Conservation (phyloP, 2,888 invertebrate species). For the Cephus nigrinus region DNA sequence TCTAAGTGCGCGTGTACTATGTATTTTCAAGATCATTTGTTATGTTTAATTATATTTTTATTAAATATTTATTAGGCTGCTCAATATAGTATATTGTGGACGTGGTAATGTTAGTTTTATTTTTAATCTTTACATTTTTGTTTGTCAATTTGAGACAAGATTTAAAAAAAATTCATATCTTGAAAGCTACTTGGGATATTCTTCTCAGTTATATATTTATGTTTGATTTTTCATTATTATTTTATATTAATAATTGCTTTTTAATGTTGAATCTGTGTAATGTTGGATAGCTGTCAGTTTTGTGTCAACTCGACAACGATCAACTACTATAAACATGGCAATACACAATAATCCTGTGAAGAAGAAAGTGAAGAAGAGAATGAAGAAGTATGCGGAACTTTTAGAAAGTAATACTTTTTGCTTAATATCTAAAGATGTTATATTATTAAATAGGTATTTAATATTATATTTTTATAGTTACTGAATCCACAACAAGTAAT, state of each 20-base stretch:
- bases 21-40: neutral
- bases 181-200: too few relatives aligned
- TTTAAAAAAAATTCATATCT: too few relatives aligned
- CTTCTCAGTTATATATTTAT: too few relatives aligned
- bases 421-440: neutral
- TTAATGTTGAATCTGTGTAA: neutral
- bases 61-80: neutral
- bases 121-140: neutral
- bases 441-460: constrained; percentile 19
- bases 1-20: neutral
- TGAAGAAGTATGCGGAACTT: constrained; percentile 74
- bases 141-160: neutral
- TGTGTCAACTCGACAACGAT: constrained; percentile 39
- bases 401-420: constrained; percentile 70
- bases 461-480: constrained; percentile 68
- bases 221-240: neutral
- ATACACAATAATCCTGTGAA: constrained; percentile 62
- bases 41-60: neutral
- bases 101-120: neutral
- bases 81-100: neutral
- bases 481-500: constrained; percentile 73
- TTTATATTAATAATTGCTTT: neutral
- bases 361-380: constrained; percentile 67
- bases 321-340: constrained; percentile 43
- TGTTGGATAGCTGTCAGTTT: constrained; percentile 26